Evolutionary conservation across 2,113 vertebrate genomes (phyloP).

Genomic region (Vulpes vulpes): DNA sequence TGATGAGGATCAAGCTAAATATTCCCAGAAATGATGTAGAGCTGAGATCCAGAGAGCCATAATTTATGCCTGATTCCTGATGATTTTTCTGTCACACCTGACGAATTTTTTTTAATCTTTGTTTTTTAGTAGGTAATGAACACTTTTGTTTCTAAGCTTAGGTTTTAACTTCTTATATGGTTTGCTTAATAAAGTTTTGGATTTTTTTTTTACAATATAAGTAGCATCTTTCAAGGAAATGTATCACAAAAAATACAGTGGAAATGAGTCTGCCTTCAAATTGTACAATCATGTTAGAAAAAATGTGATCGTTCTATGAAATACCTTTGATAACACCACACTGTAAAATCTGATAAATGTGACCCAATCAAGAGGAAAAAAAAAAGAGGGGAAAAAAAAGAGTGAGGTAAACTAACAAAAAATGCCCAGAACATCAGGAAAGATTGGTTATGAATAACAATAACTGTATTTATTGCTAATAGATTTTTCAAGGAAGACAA

Average conservation of each 20-base stretch:
- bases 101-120: neutral
- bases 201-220: neutral
- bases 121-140: neutral
- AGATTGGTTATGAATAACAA: neutral
- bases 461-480: neutral
- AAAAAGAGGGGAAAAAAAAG: neutral
- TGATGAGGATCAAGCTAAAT: neutral
- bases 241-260: neutral
- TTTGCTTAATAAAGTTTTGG: neutral
- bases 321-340: neutral
- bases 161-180: neutral
- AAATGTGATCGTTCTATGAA: neutral
- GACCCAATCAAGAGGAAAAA: neutral
- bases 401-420: neutral
- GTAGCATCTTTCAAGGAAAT: neutral
- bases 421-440: neutral
- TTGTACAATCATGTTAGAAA: neutral
- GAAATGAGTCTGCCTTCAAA: neutral
- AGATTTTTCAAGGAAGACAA: neutral
- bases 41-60: neutral
- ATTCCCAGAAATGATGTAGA: fast-evolving
- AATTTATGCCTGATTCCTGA: neutral
- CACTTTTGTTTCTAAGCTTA: constrained; percentile 26
- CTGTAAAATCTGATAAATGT: neutral
- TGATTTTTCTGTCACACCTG: neutral